These are phyloP conservation scores for Xiphophorus couchianus DNA, from an alignment of 2,113 vertebrate genomes.

Conservation along the genomic window DNA sequence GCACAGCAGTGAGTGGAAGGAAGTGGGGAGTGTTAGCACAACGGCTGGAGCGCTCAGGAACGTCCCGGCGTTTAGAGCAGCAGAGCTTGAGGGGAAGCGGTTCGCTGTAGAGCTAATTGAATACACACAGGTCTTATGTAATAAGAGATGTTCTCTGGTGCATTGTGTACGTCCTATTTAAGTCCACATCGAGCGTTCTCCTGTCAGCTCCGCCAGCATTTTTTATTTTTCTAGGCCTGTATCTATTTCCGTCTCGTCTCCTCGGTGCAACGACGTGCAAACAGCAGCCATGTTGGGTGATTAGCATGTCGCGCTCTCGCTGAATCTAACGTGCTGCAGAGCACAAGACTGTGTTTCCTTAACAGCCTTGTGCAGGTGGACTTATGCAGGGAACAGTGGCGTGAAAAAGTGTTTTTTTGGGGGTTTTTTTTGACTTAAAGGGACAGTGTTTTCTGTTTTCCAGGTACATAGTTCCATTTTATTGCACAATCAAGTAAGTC, in stretches of 20 bases:
- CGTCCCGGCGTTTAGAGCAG: constrained; percentile 10
- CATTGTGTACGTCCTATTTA: neutral
- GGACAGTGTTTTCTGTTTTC: too few species aligned
- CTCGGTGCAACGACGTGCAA: constrained; percentile 25
- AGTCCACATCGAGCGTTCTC: constrained; percentile 33
- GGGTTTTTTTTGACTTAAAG: too few species aligned
- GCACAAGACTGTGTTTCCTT: neutral
- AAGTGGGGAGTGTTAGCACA: constrained; percentile 42
- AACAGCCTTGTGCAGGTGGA: too few species aligned
- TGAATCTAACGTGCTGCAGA: neutral
- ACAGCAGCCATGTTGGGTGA: constrained; percentile 20
- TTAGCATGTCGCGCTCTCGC: constrained; percentile 10
- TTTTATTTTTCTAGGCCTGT: neutral
- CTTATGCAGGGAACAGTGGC: too few species aligned
- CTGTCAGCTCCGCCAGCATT: constrained; percentile 40
- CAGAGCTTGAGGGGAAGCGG: constrained; percentile 27
- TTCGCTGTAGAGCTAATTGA: constrained; percentile 21
- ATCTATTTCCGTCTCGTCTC: constrained; percentile 58
- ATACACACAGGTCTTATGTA: constrained; percentile 37
- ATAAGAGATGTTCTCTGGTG: constrained; percentile 12
- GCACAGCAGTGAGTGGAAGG: constrained; percentile 50
- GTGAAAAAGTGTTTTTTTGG: too few species aligned
- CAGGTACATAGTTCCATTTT: too few species aligned
- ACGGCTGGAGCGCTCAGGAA: constrained; percentile 30
- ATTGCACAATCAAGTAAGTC: too few species aligned